Evolutionary conservation across 2,113 vertebrate species (phyloP).

Genomic region (Upupa epops): DNA sequence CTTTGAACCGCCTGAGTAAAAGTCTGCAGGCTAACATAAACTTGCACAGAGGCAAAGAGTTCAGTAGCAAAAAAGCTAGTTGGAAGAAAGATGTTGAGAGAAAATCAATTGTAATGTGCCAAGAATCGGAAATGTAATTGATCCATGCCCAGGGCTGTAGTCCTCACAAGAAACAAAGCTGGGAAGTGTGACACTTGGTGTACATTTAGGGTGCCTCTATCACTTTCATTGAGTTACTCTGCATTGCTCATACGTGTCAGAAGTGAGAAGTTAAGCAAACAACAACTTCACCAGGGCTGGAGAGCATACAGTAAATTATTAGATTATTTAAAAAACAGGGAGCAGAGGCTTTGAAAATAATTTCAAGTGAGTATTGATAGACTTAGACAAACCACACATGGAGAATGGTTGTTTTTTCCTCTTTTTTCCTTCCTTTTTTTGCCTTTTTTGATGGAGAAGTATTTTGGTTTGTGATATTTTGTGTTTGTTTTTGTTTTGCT

Average conservation of each 20-base stretch:
- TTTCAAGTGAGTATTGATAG: neutral
- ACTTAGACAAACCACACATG: fast-evolving
- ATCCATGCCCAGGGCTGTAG: neutral
- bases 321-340: neutral
- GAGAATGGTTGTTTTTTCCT: neutral
- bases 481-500: neutral
- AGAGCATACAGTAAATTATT: neutral
- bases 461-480: neutral
- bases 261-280: neutral
- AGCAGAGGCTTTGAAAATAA: neutral
- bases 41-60: neutral
- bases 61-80: neutral
- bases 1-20: neutral
- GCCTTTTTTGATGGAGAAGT: neutral
- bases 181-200: neutral
- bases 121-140: neutral
- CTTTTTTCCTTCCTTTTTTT: no score
- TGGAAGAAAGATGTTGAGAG: neutral
- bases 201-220: neutral
- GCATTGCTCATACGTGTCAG: neutral
- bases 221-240: neutral
- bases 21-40: neutral
- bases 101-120: neutral
- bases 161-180: neutral
- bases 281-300: fast-evolving